A percentile compares a stretch with the other conserved stretches of the same genome.
Conservation (phyloP, 2,797 vertebrate genomes). For the Xenopus petersii region DNA sequence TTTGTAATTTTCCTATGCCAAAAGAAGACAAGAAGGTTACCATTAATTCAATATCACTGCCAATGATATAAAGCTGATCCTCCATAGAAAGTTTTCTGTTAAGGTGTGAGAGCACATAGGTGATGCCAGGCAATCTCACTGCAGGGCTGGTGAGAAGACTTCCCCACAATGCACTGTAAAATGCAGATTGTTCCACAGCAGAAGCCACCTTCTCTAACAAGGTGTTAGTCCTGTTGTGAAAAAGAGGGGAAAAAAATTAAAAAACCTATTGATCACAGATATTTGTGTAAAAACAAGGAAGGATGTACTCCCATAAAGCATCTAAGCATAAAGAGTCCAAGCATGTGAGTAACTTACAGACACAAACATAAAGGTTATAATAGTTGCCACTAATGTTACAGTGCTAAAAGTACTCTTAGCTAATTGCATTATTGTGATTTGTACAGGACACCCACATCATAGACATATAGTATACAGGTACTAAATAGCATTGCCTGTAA, state of each 20-base stretch:
- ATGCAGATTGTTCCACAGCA: slow-evolving; percentile 92
- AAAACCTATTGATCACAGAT: too few species aligned
- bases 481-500: too few species aligned
- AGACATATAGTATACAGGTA: too few species aligned
- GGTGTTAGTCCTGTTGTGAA: slow-evolving; percentile 79
- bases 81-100: slow-evolving; percentile 98
- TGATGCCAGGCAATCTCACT: slow-evolving; percentile 90
- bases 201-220: slow-evolving; percentile 93
- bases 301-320: too few species aligned
- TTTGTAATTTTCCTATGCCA: background rate
- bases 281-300: too few species aligned
- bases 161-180: slow-evolving; percentile 97
- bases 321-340: too few species aligned
- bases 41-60: slow-evolving; percentile 97
- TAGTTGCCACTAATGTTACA: too few species aligned
- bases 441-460: too few species aligned
- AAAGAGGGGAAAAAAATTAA: background rate
- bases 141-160: slow-evolving; percentile 96
- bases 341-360: too few species aligned
- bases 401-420: too few species aligned
- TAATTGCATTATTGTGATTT: too few species aligned
- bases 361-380: too few species aligned
- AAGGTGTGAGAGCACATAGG: slow-evolving; percentile 91
- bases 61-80: slow-evolving; percentile 96
- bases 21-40: slow-evolving; percentile 60